Evolutionary conservation across 2,888 invertebrate species (phyloP), one percentile per base, ranked within the genome.

Genomic region (Morpho helenor): DNA sequence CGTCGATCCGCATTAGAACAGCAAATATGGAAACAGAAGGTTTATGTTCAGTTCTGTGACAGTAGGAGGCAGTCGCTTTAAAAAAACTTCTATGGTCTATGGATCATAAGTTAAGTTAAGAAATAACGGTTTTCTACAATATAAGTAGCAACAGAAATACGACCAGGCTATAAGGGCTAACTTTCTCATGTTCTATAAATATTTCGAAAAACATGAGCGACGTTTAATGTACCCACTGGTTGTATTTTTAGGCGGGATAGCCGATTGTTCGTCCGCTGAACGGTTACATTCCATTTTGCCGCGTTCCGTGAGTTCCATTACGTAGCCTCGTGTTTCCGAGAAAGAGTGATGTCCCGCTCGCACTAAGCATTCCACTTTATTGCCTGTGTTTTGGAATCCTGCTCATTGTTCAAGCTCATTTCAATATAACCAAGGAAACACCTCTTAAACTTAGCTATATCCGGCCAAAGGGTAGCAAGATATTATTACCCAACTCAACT

Each of bases 361-460:
- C 87, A 85, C 87, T 77, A 76, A 80, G 77, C 82, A 80, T 76
- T 76, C 75, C 72, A 76, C 74, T 79, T 81, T 84, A 82, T 80
- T 82, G 80, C 82, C 67, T 76, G 75, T 82, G 84, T 86, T 87
- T 86, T 74, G 83, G 80, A 86, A 86, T 86, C 82, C 79, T 85
- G 79, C 77, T 82, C 85, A 85, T 87, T 87, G 87, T 85, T 75
- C 74, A 77, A 76, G 74, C 79, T 82, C 78, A 81, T 83, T 85
- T 81, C 77, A 82, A 82, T 82, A 80, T 74, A 73, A 74, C 73
- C 76, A 76, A 77, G 79, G 79, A 81, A 80, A 77, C 65, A 68
- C 76, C 65, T 65, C 61, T 68, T 74, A 72, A 74, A 69, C 72
- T 68, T 71, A 73, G 57, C 59, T 63, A 64, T 76, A 78, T 79